These are phyloP conservation scores for Hippotragus niger DNA, from an alignment of 2,113 vertebrate species.

Conservation along the genomic window DNA sequence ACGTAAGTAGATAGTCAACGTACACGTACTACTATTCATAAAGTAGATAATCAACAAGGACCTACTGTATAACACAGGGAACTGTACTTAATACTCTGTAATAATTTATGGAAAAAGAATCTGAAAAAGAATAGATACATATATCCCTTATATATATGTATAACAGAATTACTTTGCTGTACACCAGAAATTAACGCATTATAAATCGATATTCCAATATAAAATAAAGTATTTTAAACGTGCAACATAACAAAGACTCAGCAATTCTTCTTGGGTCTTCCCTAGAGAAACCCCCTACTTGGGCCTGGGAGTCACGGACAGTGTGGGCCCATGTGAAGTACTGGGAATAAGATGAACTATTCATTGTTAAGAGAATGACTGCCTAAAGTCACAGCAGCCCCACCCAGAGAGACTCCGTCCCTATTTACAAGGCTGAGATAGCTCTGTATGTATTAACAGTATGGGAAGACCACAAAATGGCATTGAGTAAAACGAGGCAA, in stretches of 20 bases:
- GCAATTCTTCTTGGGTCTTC: not conserved
- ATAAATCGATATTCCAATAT: not conserved
- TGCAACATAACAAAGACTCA: not conserved
- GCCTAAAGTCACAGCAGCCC: rapidly evolving
- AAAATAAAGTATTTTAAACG: not conserved
- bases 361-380: rapidly evolving
- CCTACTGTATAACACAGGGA: not conserved
- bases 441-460: rapidly evolving
- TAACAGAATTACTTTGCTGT: not conserved
- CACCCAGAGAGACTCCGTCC: not conserved
- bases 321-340: rapidly evolving
- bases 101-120: not conserved
- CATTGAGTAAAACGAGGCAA: too few species aligned
- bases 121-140: not conserved
- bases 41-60: not conserved
- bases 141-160: not conserved
- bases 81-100: not conserved
- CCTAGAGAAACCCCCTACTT: not conserved
- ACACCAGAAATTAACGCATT: not conserved
- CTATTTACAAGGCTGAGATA: rapidly evolving
- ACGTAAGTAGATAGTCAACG: not conserved
- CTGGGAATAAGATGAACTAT: too few species aligned
- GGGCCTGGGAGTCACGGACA: not conserved
- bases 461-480: not conserved
- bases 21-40: not conserved